Percentiles rank a stretch among this genome's conserved stretches.
These are phyloP conservation scores for Drosophila pseudotakahashii DNA, from an alignment of 2,888 invertebrate genomes.

Conservation along the genomic window DNA sequence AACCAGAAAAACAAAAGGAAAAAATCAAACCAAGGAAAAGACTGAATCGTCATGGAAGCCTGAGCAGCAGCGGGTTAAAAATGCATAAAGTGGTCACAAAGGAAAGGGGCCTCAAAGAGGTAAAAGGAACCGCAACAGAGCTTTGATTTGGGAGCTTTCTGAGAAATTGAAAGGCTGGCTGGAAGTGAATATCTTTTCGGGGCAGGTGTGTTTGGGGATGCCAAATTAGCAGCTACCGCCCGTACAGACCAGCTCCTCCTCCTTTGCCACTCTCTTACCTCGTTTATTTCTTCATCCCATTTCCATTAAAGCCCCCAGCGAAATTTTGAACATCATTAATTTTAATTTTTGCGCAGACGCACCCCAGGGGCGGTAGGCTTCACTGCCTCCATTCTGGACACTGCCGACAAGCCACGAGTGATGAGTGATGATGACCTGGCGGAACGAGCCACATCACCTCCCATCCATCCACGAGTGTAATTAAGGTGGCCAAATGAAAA, in stretches of 20 bases:
- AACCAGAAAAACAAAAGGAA: slow-evolving; percentile 20
- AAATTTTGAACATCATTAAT: slow-evolving; percentile 74
- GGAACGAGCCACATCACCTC: slow-evolving; percentile 23
- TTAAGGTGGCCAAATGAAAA: slow-evolving; percentile 39
- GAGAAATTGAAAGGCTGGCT: slow-evolving; percentile 32
- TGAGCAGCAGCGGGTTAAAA: slow-evolving; percentile 28
- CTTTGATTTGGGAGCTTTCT: slow-evolving; percentile 36
- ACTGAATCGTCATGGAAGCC: slow-evolving; percentile 32
- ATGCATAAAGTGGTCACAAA: slow-evolving; percentile 28
- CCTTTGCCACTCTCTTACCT: slow-evolving; percentile 9
- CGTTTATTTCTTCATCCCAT: slow-evolving; percentile 28
- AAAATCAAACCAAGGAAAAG: slow-evolving; percentile 32
- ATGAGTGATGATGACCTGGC: slow-evolving; percentile 37
- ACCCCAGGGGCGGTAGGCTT: slow-evolving; percentile 55
- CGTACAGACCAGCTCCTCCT: slow-evolving; percentile 21
- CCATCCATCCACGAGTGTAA: slow-evolving; percentile 35
- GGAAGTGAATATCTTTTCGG: slow-evolving; percentile 30
- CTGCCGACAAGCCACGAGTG: slow-evolving; percentile 31
- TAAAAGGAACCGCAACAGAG: slow-evolving; percentile 52
- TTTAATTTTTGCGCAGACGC: slow-evolving; percentile 78
- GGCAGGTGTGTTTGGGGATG: slow-evolving; percentile 49
- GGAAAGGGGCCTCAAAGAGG: slow-evolving; percentile 27
- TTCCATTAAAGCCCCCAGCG: slow-evolving; percentile 52
- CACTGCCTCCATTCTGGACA: slow-evolving; percentile 60
- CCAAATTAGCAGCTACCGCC: slow-evolving; percentile 69